Evolutionary conservation across 2,797 vertebrate species (phyloP).

Genomic region (Apodemus agrarius): DNA sequence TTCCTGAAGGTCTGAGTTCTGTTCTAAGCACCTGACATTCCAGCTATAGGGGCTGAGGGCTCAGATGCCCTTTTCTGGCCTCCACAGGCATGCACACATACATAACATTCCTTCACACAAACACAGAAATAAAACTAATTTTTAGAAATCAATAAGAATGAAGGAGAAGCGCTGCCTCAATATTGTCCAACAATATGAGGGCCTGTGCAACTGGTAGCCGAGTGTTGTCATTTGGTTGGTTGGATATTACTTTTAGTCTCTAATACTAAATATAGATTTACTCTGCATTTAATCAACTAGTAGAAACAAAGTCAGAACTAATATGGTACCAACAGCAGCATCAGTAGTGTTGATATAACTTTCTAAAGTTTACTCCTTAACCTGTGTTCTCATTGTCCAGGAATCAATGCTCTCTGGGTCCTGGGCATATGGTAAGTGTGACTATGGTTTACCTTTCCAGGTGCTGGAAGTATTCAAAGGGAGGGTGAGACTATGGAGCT

Average conservation of each 20-base stretch:
- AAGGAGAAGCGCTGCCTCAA: neutral
- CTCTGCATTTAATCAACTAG: conserved; percentile 39
- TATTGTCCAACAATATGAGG: conserved; percentile 38
- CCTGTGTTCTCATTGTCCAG: conserved; percentile 15
- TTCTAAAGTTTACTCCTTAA: conserved; percentile 23
- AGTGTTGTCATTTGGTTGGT: neutral
- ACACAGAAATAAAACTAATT: neutral
- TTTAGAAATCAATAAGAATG: neutral
- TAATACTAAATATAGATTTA: neutral
- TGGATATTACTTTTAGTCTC: conserved; percentile 1
- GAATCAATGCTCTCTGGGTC: conserved; percentile 33
- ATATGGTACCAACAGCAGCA: neutral
- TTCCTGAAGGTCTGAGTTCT: neutral
- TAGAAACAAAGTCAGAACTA: conserved; percentile 36
- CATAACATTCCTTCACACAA: neutral
- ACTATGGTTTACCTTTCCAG: neutral
- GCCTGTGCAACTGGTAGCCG: neutral
- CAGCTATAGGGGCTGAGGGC: neutral
- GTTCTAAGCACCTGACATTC: neutral
- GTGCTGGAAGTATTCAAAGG: neutral
- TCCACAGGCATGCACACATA: neutral
- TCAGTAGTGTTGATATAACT: neutral
- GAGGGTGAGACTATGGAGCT: neutral
- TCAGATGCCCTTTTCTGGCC: neutral
- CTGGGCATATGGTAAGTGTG: neutral